phyloP scores from a whole-genome alignment of 2,113 vertebrate species.

The Anolis sagrei region DNA sequence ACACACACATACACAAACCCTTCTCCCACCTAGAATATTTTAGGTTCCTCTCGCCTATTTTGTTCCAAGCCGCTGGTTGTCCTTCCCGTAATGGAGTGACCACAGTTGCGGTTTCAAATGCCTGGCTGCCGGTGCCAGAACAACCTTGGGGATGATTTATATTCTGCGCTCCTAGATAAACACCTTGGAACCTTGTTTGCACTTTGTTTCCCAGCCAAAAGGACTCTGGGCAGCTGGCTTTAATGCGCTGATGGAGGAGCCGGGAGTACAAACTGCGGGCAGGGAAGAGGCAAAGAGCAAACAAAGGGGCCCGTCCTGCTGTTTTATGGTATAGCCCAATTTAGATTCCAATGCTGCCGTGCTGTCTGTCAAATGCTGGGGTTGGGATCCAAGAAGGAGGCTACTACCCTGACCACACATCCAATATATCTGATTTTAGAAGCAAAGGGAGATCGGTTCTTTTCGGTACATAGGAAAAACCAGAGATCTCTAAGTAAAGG shows the following conservation, averaged over 20 bases:
- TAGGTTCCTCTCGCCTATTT: constrained; percentile 7
- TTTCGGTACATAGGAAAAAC: no score
- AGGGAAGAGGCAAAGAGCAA: background rate
- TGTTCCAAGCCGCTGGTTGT: constrained; percentile 36
- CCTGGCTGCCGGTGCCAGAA: constrained; percentile 33
- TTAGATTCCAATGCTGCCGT: no score
- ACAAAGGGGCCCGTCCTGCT: background rate
- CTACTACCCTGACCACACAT: no score
- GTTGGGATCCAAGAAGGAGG: no score
- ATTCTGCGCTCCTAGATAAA: constrained; percentile 63
- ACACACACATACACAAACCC: no score
- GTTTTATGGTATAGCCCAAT: background rate
- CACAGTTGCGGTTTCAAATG: constrained; percentile 52
- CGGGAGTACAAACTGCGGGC: background rate
- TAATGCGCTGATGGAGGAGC: constrained; percentile 21
- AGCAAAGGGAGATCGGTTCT: no score
- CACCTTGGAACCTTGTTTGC: constrained; percentile 49
- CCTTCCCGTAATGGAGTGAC: constrained; percentile 57
- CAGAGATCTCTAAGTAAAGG: no score
- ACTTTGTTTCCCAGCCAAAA: constrained; percentile 45
- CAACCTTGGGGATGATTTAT: constrained; percentile 34
- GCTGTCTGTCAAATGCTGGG: no score
- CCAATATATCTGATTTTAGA: no score
- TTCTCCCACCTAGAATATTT: background rate
- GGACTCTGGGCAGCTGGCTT: constrained; percentile 35